Percentiles rank a stretch among this genome's conserved stretches.
Conservation (phyloP, 2,113 vertebrate species). For the Crotophaga sulcirostris region DNA sequence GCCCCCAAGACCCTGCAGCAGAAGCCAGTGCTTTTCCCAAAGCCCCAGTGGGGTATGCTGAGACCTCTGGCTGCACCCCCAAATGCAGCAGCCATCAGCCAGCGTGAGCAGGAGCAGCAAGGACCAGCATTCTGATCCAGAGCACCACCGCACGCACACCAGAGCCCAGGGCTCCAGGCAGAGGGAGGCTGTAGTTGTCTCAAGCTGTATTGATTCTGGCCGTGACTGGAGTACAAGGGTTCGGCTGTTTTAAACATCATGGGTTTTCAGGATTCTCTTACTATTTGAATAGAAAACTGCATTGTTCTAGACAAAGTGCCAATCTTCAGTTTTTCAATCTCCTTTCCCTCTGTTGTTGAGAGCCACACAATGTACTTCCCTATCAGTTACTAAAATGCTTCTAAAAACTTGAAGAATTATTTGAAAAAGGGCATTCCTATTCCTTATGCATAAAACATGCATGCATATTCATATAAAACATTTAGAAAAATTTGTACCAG, state of each 20-base stretch:
- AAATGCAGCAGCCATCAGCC: fast-evolving
- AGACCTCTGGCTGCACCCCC: background rate
- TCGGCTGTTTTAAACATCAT: background rate
- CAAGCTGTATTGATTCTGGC: background rate
- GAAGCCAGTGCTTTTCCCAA: background rate
- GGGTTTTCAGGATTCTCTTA: constrained; percentile 5
- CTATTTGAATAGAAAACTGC: constrained; percentile 23
- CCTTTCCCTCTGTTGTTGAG: background rate
- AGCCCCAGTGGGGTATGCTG: background rate
- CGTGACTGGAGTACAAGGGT: background rate
- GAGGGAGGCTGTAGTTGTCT: background rate
- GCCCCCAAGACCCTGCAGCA: background rate
- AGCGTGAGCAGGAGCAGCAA: background rate
- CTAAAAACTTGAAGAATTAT: constrained; percentile 71
- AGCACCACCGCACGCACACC: fast-evolving
- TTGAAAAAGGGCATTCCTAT: constrained; percentile 71
- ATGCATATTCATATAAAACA: constrained; percentile 83
- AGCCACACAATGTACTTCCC: constrained; percentile 39
- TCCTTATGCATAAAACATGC: constrained; percentile 77
- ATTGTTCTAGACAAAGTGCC: constrained; percentile 39
- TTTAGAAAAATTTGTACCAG: constrained; percentile 80
- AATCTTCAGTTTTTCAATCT: constrained; percentile 28
- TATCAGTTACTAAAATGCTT: constrained; percentile 38
- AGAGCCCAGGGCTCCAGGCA: background rate
- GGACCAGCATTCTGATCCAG: background rate